phyloP scores from a whole-genome alignment of 30 jellyfish, hydroid and myxozoan genomes.

The Aurelia sp. region DNA sequence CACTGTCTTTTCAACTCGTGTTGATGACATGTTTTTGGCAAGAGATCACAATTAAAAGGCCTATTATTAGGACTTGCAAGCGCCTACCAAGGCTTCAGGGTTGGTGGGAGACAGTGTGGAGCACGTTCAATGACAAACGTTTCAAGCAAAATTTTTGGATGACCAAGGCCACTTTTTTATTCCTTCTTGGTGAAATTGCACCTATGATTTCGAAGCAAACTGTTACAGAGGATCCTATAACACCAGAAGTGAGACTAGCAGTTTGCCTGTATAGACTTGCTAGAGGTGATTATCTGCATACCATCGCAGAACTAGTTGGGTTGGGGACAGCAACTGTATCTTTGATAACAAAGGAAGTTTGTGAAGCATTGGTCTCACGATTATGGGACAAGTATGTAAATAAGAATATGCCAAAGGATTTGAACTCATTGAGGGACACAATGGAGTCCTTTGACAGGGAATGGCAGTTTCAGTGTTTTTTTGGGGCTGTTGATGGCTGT shows the following conservation, averaged over 20 bases:
- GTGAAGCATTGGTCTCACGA: conserved; percentile 24
- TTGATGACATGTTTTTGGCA: not conserved
- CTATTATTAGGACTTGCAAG: conserved; percentile 22
- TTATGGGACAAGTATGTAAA: conserved; percentile 33
- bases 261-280: too few relatives aligned
- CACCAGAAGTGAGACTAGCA: conserved; percentile 38
- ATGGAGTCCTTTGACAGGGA: conserved; percentile 23
- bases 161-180: conserved; percentile 17
- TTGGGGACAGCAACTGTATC: conserved; percentile 54
- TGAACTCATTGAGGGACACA: conserved; percentile 10
- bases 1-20: conserved; percentile 21
- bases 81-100: conserved; percentile 42
- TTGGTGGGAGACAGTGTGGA: conserved; percentile 41
- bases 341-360: conserved; percentile 15
- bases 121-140: conserved; percentile 20
- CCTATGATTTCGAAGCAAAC: conserved; percentile 7
- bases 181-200: not conserved
- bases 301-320: conserved; percentile 53
- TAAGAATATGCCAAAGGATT: conserved; percentile 4
- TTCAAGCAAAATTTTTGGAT: conserved; percentile 32
- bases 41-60: conserved; percentile 5
- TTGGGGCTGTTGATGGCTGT: conserved; percentile 68
- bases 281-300: conserved; percentile 55
- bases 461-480: conserved; percentile 52
- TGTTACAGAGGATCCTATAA: conserved; percentile 55